phyloP scores from a whole-genome alignment of 2,113 vertebrate species.

The Hippocampus comes region DNA sequence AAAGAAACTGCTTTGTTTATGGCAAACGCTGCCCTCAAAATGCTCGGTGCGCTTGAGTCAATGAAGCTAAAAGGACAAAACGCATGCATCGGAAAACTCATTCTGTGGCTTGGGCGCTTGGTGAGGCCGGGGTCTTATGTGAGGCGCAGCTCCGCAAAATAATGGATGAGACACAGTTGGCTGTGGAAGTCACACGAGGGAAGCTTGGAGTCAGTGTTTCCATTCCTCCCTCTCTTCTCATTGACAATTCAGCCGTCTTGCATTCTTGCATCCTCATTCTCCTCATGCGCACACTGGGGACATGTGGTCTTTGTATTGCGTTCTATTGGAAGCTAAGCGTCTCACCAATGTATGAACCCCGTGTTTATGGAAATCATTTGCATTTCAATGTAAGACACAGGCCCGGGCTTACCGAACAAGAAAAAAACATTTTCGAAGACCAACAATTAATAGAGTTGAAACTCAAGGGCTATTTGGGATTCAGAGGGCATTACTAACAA shows the following conservation, averaged over 20 bases:
- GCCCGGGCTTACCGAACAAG: slow-evolving; percentile 7
- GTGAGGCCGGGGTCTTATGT: neutral
- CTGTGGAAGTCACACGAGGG: neutral
- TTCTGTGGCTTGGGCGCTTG: neutral
- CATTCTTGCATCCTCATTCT: neutral
- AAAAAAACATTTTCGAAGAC: neutral
- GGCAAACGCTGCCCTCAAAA: neutral
- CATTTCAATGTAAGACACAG: slow-evolving; percentile 2
- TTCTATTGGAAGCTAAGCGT: neutral
- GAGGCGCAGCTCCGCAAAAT: neutral
- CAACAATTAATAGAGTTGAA: neutral
- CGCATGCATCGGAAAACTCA: neutral
- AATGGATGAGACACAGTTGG: neutral
- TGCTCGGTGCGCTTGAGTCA: neutral
- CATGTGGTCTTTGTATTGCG: neutral
- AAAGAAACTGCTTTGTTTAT: neutral
- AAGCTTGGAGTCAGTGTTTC: neutral
- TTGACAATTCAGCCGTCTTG: neutral
- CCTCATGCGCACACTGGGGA: neutral
- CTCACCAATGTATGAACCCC: slow-evolving; percentile 16
- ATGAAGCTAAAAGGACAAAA: neutral
- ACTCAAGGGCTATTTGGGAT: neutral
- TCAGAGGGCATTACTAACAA: neutral
- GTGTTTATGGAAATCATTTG: neutral
- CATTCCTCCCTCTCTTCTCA: neutral